Evolutionary conservation across 1,140 invertebrate genomes (phyloP).

Genomic region (Pseudoatta argentina): DNA sequence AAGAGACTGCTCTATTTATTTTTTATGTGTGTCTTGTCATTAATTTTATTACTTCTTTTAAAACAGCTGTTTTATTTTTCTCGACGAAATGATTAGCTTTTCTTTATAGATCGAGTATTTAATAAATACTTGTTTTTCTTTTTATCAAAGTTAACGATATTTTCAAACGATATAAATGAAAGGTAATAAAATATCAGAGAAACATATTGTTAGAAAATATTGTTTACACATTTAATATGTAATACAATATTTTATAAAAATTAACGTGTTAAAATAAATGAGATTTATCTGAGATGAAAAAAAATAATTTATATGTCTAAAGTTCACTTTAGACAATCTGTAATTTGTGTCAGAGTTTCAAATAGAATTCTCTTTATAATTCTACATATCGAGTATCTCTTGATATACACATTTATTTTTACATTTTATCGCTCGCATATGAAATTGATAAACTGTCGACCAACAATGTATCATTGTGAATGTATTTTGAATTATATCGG

Average conservation of each 20-base stretch:
- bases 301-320: constrained; percentile 19
- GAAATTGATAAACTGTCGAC: neutral
- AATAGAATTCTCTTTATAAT: neutral
- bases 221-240: neutral
- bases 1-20: neutral
- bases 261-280: neutral
- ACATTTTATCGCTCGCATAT: neutral
- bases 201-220: neutral
- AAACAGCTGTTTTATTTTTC: constrained; percentile 12
- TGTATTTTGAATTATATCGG: neutral
- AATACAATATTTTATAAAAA: neutral
- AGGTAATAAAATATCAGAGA: neutral
- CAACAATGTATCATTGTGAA: neutral
- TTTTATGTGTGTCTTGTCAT: neutral
- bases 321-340: neutral
- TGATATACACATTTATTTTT: constrained; percentile 8
- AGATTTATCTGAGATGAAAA: neutral
- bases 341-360: neutral
- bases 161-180: neutral
- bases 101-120: neutral
- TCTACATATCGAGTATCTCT: neutral
- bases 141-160: neutral
- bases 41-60: constrained; percentile 18
- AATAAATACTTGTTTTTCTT: neutral
- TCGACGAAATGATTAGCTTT: neutral